Base-by-base conservation (phyloP, 1,140 invertebrate species). In the Aphelenchoides fujianensis region DNA sequence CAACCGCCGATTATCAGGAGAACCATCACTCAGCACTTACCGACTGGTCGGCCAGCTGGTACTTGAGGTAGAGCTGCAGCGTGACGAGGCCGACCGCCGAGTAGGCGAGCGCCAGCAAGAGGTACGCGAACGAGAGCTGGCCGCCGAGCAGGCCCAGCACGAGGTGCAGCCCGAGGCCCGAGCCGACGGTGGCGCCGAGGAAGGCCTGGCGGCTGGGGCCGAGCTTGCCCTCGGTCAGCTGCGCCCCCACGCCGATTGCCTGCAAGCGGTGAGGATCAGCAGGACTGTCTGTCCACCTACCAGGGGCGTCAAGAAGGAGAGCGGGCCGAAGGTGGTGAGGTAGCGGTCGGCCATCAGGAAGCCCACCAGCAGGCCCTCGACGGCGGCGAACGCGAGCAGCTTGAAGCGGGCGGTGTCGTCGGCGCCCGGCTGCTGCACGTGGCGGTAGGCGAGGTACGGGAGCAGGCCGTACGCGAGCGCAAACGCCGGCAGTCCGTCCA, bases 361-460 rank as follows among this genome's bases (percentile, higher is more conserved):
- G 68, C 67, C 67, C 27, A 64, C 59, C 0, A 68, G 67, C 27
- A 68, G 27, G 28, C 67, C 67, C 37, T 68, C 67, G 62, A 70
- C 67, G 57, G 68, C 67, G 19, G n/a, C n/a, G n/a, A n/a, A n/a
- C n/a, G n/a, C n/a, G n/a, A n/a, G n/a, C n/a, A n/a, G n/a, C n/a
- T n/a, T 68, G 67, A 64, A 52, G 57, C 67, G 67, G 16, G 27
- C 70, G 37, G 54, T 61, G 57, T 27, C 67, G 16, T 68, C 67
- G 12, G 0, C 1, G 62, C 3, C 19, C 12, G 9, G 28, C 7
- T 52, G 27, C 7, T 55, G 28, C 59, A 68, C 35, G 28, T 68
- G 54, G 9, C 28, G 67, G 62, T 62, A 5, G 62, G 57, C 34
- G 59, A 64, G 37, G 67, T 31, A 27, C 9, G 67, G 67, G 57